Conservation (phyloP, 2,888 invertebrate species). For the Hyles lineata region DNA sequence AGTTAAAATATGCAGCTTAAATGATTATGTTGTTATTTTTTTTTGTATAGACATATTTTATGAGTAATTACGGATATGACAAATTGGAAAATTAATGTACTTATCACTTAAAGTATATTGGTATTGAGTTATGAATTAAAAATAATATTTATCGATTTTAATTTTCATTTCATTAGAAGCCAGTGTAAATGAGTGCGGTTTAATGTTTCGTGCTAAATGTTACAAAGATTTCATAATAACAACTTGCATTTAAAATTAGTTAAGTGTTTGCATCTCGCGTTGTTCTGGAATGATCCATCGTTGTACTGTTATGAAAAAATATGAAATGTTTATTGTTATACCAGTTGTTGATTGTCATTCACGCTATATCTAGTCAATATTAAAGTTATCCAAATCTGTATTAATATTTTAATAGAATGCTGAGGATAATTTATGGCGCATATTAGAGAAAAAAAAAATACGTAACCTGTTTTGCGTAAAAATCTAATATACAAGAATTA, state of each 20-base stretch:
- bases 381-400: too few species aligned
- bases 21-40: slow-evolving; percentile 7
- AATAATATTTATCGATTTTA: neutral
- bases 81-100: neutral
- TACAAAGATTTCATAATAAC: slow-evolving; percentile 13
- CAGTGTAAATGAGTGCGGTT: neutral
- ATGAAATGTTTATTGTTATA: neutral
- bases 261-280: slow-evolving; percentile 8
- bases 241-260: slow-evolving; percentile 26
- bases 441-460: too few species aligned
- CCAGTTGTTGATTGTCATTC: too few species aligned
- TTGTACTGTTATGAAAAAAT: neutral
- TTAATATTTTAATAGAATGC: too few species aligned
- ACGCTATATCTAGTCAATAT: too few species aligned
- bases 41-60: neutral
- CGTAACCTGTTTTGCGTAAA: too few species aligned
- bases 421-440: too few species aligned
- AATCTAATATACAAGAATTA: too few species aligned
- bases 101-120: neutral
- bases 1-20: slow-evolving; percentile 11
- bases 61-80: slow-evolving; percentile 1
- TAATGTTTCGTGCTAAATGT: slow-evolving; percentile 11
- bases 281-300: slow-evolving; percentile 3
- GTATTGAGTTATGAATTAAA: neutral
- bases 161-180: neutral